A percentile compares a stretch with the other conserved stretches of the same genome.
phyloP scores from a whole-genome alignment of 1,140 invertebrate species.

The Conus ventricosus region DNA sequence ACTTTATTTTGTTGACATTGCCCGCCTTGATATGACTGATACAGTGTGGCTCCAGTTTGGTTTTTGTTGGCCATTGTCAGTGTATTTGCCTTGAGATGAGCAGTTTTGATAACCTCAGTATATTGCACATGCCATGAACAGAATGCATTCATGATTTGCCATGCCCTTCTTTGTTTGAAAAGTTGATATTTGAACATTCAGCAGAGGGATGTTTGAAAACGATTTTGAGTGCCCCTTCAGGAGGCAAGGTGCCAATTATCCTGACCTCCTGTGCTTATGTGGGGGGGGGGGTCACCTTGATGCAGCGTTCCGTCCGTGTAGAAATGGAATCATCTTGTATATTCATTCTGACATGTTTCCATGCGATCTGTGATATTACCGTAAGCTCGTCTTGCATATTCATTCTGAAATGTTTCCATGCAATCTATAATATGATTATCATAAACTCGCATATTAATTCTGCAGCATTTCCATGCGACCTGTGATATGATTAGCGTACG shows the following conservation, averaged over 20 bases:
- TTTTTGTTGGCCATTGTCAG: neutral
- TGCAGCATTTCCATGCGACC: too few relatives aligned
- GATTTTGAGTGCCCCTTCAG: neutral
- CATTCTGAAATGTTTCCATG: too few relatives aligned
- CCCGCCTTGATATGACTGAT: neutral
- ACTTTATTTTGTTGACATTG: neutral
- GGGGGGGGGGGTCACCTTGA: neutral
- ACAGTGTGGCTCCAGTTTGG: neutral
- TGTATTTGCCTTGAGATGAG: neutral
- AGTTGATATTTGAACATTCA: neutral
- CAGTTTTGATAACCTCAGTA: neutral
- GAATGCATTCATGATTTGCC: neutral
- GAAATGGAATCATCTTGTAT: neutral
- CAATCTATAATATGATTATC: too few relatives aligned
- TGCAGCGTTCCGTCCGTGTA: neutral
- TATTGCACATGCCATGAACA: neutral
- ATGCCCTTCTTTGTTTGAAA: neutral
- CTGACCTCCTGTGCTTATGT: neutral
- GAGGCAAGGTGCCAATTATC: too few relatives aligned
- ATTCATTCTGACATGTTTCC: neutral
- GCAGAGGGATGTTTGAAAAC: neutral
- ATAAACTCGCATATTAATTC: too few relatives aligned
- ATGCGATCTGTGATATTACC: neutral
- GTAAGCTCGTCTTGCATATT: neutral
- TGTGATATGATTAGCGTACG: too few relatives aligned